Percentiles rank a stretch among this genome's conserved stretches.
Conservation (phyloP, 1,140 invertebrate genomes). For the Lepidurus arcticus region DNA sequence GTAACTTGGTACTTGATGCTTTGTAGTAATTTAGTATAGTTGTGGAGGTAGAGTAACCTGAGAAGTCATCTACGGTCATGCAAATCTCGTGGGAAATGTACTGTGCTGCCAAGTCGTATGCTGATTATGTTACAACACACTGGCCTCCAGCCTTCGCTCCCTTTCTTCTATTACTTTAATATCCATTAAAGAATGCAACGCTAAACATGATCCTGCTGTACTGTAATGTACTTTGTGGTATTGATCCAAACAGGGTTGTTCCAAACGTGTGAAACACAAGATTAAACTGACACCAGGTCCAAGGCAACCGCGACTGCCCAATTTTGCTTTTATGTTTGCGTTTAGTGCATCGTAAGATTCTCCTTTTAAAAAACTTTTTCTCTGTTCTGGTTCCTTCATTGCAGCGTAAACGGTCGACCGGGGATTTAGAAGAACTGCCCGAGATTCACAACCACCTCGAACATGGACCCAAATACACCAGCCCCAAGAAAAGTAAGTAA, state of each 20-base stretch:
- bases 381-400: neutral
- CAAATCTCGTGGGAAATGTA: constrained; percentile 12
- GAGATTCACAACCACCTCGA: constrained; percentile 17
- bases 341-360: neutral
- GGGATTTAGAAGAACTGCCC: constrained; percentile 6
- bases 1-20: too few relatives aligned
- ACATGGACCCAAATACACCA: constrained; percentile 17
- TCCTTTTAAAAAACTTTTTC: neutral
- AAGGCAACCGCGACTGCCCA: neutral
- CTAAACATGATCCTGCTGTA: neutral
- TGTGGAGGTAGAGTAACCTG: neutral
- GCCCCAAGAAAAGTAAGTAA: constrained; percentile 12
- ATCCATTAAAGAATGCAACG: neutral
- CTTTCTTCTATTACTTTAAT: neutral
- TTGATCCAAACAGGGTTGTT: constrained; percentile 1
- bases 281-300: neutral
- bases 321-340: neutral
- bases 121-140: neutral
- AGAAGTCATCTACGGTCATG: neutral
- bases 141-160: neutral
- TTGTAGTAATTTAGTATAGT: neutral
- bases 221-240: neutral
- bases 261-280: neutral
- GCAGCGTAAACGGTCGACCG: constrained; percentile 8
- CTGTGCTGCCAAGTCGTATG: neutral